Evolutionary conservation across 2,888 invertebrate species (phyloP), one percentile per base, ranked within the genome.

Genomic region (Pseudococcus viburni): DNA sequence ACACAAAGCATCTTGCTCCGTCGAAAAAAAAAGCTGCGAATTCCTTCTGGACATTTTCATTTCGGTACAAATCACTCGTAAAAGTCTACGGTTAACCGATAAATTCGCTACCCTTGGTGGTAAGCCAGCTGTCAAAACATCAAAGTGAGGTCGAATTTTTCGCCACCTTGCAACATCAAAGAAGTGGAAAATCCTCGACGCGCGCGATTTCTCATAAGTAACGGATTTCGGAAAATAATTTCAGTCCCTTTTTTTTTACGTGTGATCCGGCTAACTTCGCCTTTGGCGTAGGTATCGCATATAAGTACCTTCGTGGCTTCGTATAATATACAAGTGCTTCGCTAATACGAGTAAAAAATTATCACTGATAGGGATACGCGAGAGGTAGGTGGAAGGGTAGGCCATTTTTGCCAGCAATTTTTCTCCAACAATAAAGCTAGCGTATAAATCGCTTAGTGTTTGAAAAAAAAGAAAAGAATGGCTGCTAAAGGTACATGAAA

Each of bases 271-370:
- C 15, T 3, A 73, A 33, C 26, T 33, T 73, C 11, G 68, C 26
- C 8, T 22, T 64, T 22, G 9, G 26, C 26, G 1, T 33, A 33
- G 26, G 26, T 33, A 17, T 19, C 4, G 22, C 19, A 7, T 64
- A 64, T 64, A 22, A 64, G 64, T 12, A 22, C 64, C 22, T 59
- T 64, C 12, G 51, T 12, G 17, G 26, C 26, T 33, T 33, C 26
- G 26, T 33, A 33, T 33, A 33, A 33, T 33, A 33, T 33, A 59
- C 19, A 80, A 80, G 80, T 80, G n/a, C 42, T 80, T n/a, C 80
- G 80, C 80, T 80, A 80, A 80, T 80, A 80, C 42, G 42, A 80
- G 80, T 46, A 42, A 80, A 80, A 80, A 80, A 80, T 42, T 33
- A 42, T 80, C 42, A 19, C 42, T 19, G 59, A 59, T 59, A 19